Base-by-base conservation (phyloP, 2,113 vertebrate species). In the Seriola aureovittata region DNA sequence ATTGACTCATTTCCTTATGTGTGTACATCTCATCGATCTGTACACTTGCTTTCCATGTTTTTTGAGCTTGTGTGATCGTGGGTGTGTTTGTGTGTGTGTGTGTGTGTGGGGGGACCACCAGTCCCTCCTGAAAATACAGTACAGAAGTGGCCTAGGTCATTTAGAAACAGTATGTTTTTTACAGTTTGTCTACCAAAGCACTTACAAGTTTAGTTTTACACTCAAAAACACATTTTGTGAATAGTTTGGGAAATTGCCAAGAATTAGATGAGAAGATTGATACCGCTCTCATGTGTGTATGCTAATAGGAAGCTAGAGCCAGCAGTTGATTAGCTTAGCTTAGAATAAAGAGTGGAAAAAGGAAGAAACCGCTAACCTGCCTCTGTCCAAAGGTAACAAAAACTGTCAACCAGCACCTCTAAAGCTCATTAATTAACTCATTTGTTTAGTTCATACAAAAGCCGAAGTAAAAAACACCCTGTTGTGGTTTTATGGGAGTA, bases 1-100 rank as follows among this genome's bases (percentile, higher is more conserved):
- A 78, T 71, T 63, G 77, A 87, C 38, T 77, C 36, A 17, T 74
- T 84, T 86, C 62, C 65, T 81, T 40, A 55, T 34, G 21, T 69
- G 59, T 80, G 65, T 70, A 59, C 58, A 36, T 71, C 69, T 81
- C 66, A 81, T 82, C 82, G 19, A 23, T 65, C 50, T 71, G 57
- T 11, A 60, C n/a, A 58, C 48, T 75, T 60, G 48, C 40, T 55
- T 34, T 75, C 21, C 52, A 69, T 84, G 75, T 38, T 69, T 66
- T 74, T 65, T 74, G 42, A 75, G 48, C 68, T 70, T 59, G 54
- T 57, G 8, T 13, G 88, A 71, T 81, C 57, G 81, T 21, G 86
- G 60, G 52, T 38, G 38, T 38, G 25, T 25, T 1, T 25, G 1
- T 25, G 25, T 25, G 25, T 25, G 25, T 25, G 25, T 29, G 29